These are phyloP conservation scores for Camponotus fellah DNA, from an alignment of 2,888 invertebrate species.

Conservation along the genomic window DNA sequence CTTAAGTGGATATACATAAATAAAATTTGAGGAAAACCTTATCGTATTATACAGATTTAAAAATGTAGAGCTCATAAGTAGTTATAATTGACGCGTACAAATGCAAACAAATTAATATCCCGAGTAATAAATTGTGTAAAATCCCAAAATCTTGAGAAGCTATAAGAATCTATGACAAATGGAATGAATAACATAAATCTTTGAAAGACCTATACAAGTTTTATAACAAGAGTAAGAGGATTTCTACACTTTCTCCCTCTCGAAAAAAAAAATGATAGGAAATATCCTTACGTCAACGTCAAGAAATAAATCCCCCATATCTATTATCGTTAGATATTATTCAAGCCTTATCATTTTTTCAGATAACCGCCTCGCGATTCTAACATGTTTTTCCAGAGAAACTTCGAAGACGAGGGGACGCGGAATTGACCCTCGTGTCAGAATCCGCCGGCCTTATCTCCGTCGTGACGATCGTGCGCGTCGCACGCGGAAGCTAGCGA, in stretches of 20 bases:
- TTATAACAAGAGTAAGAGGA: neutral
- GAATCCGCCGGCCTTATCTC: conserved; percentile 5
- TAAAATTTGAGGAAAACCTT: neutral
- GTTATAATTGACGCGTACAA: neutral
- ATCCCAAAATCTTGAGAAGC: neutral
- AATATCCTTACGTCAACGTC: too few species aligned
- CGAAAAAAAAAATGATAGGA: neutral
- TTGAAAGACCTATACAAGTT: neutral
- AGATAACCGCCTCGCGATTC: neutral
- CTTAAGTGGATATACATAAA: neutral
- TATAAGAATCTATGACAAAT: neutral
- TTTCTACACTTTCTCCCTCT: neutral
- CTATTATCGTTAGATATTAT: neutral
- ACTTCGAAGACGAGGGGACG: neutral
- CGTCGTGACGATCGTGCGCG: conserved; percentile 22
- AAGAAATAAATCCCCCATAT: neutral
- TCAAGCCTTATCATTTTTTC: neutral
- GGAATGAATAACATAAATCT: neutral
- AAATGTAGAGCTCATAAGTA: neutral
- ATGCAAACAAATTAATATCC: neutral
- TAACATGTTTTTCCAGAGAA: neutral
- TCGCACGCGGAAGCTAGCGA: conserved; percentile 20
- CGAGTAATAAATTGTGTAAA: neutral
- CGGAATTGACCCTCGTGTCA: conserved; percentile 6
- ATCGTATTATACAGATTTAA: neutral